phyloP scores from a whole-genome alignment of 1,140 invertebrate species.

The Drosophila athabasca region DNA sequence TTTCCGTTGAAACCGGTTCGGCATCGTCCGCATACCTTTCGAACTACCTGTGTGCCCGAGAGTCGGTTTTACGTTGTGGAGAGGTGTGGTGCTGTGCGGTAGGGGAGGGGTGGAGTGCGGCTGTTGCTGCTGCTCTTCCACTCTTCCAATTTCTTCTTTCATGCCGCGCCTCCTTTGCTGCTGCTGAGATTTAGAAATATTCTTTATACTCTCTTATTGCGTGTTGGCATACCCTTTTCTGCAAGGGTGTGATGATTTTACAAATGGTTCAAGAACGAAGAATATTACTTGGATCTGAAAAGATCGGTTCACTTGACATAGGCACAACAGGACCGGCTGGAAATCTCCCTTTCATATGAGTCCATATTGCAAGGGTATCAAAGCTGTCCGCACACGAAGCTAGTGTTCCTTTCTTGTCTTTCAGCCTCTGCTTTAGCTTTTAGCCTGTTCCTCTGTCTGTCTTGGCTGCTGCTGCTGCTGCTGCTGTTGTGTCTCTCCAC shows the following conservation, averaged over 20 bases:
- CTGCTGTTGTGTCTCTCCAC: not conserved
- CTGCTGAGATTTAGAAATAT: slow-evolving; percentile 74
- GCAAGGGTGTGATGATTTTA: not conserved
- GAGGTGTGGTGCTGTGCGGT: slow-evolving; percentile 1
- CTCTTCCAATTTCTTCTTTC: slow-evolving; percentile 23
- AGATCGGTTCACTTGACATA: too few relatives aligned
- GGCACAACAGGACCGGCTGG: too few relatives aligned
- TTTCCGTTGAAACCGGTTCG: slow-evolving; percentile 83
- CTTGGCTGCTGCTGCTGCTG: slow-evolving; percentile 23
- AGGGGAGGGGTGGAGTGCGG: slow-evolving; percentile 19
- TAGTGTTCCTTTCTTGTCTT: too few relatives aligned
- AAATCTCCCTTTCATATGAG: too few relatives aligned
- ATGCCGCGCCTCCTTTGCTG: slow-evolving; percentile 44
- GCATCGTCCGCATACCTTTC: slow-evolving; percentile 77
- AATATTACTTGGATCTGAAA: too few relatives aligned
- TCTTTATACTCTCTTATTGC: slow-evolving; percentile 71
- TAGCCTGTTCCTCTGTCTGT: slow-evolving; percentile 14
- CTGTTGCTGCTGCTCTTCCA: slow-evolving; percentile 17
- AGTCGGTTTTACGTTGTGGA: slow-evolving; percentile 28
- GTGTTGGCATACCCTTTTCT: slow-evolving; percentile 32
- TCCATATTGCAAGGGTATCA: too few relatives aligned
- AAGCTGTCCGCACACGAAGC: too few relatives aligned
- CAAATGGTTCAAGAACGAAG: too few relatives aligned
- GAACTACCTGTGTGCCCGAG: slow-evolving; percentile 71
- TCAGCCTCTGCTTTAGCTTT: slow-evolving; percentile 22